A percentile compares a stretch with the other conserved stretches of the same genome.
phyloP scores from a whole-genome alignment of 2,888 invertebrate genomes.

The Cyrtodaria siliqua region DNA sequence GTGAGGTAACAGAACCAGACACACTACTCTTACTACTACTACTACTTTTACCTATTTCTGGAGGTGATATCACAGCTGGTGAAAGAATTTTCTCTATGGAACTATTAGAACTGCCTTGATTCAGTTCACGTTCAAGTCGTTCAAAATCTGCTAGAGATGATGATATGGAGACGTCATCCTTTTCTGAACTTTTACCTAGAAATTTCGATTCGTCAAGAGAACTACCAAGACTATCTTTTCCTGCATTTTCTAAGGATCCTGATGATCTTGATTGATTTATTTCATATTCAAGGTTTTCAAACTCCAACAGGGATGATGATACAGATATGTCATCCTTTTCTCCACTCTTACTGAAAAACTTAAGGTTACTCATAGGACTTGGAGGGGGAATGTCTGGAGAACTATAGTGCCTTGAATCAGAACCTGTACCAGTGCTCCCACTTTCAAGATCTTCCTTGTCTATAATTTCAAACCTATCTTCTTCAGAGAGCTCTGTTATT shows the following conservation, averaged over 20 bases:
- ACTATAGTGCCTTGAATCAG: slow-evolving; percentile 87
- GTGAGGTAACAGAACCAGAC: slow-evolving; percentile 87
- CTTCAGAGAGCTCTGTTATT: slow-evolving; percentile 82
- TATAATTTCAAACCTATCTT: slow-evolving; percentile 87
- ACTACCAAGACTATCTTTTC: slow-evolving; percentile 88
- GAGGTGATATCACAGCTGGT: slow-evolving; percentile 69
- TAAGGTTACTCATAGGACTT: slow-evolving; percentile 89
- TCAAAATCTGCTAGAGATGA: slow-evolving; percentile 97
- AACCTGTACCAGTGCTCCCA: slow-evolving; percentile 71
- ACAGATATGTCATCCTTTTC: slow-evolving; percentile 97
- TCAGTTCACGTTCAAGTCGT: slow-evolving; percentile 93
- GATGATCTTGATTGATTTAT: slow-evolving; percentile 86
- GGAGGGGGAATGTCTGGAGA: slow-evolving; percentile 92
- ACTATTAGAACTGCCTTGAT: slow-evolving; percentile 86
- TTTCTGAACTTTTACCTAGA: slow-evolving; percentile 89
- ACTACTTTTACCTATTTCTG: slow-evolving; percentile 49
- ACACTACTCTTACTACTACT: slow-evolving; percentile 73
- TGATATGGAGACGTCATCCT: slow-evolving; percentile 96
- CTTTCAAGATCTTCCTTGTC: slow-evolving; percentile 90
- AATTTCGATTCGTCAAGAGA: slow-evolving; percentile 78
- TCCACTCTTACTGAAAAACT: slow-evolving; percentile 92
- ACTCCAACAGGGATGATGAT: slow-evolving; percentile 95
- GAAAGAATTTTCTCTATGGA: slow-evolving; percentile 89
- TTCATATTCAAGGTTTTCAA: slow-evolving; percentile 95
- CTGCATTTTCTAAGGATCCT: slow-evolving; percentile 87